Conservation (phyloP, 2,797 vertebrate species). For the Rhyacichthys aspro region DNA sequence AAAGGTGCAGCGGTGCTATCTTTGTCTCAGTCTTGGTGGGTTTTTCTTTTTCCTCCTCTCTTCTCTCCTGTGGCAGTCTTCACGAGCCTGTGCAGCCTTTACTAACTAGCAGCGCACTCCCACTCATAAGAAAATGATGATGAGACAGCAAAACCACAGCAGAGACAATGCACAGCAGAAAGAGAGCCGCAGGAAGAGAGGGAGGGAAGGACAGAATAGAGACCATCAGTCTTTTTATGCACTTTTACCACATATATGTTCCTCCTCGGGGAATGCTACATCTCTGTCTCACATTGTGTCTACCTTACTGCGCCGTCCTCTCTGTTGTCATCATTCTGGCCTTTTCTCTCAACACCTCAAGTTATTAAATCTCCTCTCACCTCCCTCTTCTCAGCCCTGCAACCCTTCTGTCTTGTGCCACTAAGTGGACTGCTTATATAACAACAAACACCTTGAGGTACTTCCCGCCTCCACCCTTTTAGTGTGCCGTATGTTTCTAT, state of each 20-base stretch:
- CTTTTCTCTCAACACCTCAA: constrained; percentile 28
- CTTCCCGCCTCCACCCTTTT: constrained; percentile 41
- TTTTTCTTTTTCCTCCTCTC: constrained; percentile 15
- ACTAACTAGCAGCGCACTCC: constrained; percentile 71
- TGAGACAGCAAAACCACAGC: constrained; percentile 74
- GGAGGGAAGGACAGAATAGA: constrained; percentile 46
- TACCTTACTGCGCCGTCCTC: constrained; percentile 27
- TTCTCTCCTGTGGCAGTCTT: constrained; percentile 48
- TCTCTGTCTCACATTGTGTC: constrained; percentile 52
- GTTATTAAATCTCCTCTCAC: constrained; percentile 61
- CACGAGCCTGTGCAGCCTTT: constrained; percentile 55
- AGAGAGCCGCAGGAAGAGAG: constrained; percentile 36
- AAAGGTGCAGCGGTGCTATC: constrained; percentile 66
- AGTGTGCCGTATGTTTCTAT: constrained; percentile 13
- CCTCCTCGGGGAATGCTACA: constrained; percentile 53
- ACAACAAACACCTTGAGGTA: constrained; percentile 60
- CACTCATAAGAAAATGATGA: constrained; percentile 74
- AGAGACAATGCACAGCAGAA: constrained; percentile 56
- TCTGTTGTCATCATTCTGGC: constrained; percentile 63
- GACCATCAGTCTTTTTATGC: constrained; percentile 69
- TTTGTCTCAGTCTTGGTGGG: constrained; percentile 52
- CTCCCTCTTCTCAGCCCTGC: constrained; percentile 46
- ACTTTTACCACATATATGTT: constrained; percentile 68
- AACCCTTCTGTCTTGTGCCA: constrained; percentile 66
- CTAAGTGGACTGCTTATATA: constrained; percentile 77